These are phyloP conservation scores for Isotomurus palustris DNA, from an alignment of 2,888 invertebrate genomes.

Conservation along the genomic window DNA sequence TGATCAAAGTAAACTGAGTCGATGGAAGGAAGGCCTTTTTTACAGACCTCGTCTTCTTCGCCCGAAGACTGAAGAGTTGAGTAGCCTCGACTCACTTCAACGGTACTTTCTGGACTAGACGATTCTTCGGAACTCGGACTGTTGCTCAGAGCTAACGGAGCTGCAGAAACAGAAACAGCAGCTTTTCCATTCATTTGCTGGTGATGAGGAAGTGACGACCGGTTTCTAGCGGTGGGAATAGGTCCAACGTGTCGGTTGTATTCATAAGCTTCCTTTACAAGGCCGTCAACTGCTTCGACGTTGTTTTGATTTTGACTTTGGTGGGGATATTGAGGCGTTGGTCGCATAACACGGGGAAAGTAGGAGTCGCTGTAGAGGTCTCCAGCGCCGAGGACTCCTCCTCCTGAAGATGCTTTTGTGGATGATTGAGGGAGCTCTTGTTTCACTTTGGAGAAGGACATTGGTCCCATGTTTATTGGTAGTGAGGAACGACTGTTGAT, in stretches of 20 bases:
- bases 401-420: background rate
- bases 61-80: too few relatives aligned
- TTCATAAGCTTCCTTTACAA: slow-evolving; percentile 26
- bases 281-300: slow-evolving; percentile 15
- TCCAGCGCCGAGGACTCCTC: slow-evolving; percentile 5
- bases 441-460: background rate
- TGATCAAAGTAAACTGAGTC: background rate
- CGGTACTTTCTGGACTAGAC: too few relatives aligned
- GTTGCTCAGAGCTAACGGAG: slow-evolving; percentile 14
- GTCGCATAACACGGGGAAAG: slow-evolving; percentile 23
- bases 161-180: background rate
- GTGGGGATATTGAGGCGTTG: slow-evolving; percentile 7
- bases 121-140: too few relatives aligned
- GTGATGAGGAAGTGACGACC: too few relatives aligned
- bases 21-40: background rate
- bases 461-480: background rate
- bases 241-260: too few relatives aligned
- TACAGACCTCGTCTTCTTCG: background rate
- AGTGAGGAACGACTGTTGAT: background rate
- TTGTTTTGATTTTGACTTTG: background rate
- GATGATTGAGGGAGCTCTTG: background rate
- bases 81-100: too few relatives aligned
- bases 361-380: slow-evolving; percentile 20
- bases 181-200: slow-evolving; percentile 18
- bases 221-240: too few relatives aligned